Percentiles rank a stretch among this genome's conserved stretches.
Conservation (phyloP, 1,140 invertebrate species). For the Chionoecetes opilio region DNA sequence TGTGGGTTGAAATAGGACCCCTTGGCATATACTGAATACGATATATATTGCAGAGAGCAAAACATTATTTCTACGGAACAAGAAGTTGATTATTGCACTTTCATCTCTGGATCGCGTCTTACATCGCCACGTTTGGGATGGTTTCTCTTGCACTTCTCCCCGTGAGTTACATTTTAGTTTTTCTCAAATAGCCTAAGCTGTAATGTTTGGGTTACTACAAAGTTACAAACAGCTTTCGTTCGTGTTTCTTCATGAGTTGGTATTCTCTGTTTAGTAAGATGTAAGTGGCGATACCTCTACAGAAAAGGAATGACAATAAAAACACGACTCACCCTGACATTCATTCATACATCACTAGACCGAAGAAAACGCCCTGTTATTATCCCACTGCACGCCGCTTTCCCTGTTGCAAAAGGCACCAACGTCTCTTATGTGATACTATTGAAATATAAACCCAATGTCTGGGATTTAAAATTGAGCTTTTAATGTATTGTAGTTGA, state of each 20-base stretch:
- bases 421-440: constrained; percentile 36
- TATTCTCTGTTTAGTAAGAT: not conserved
- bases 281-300: not conserved
- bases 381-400: too few relatives aligned
- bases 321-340: too few relatives aligned
- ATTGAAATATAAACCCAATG: constrained; percentile 62
- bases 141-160: not conserved
- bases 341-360: too few relatives aligned
- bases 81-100: too few relatives aligned
- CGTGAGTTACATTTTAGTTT: not conserved
- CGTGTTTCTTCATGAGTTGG: not conserved
- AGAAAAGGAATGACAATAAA: too few relatives aligned
- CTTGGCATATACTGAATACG: too few relatives aligned
- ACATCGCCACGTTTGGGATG: not conserved
- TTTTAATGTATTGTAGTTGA: constrained; percentile 51
- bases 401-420: not conserved
- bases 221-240: not conserved
- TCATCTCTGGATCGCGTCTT: too few relatives aligned
- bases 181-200: not conserved
- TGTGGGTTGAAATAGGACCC: too few relatives aligned
- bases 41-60: too few relatives aligned
- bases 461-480: constrained; percentile 56
- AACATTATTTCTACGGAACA: too few relatives aligned
- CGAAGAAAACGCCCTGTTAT: too few relatives aligned
- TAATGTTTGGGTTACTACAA: not conserved